Evolutionary conservation across 1,140 invertebrate species (phyloP).

Genomic region (Drosophila aff.): DNA sequence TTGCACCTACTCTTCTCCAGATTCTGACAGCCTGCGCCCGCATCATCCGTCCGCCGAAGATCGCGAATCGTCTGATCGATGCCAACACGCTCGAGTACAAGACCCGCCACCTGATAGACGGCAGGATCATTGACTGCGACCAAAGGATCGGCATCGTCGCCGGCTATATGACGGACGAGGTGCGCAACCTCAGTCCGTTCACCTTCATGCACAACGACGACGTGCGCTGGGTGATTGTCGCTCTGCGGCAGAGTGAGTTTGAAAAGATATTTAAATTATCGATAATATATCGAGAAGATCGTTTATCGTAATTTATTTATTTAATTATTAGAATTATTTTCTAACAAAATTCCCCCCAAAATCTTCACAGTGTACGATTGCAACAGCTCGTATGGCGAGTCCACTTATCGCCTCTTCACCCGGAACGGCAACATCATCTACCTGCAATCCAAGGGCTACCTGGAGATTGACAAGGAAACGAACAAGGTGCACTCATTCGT

Average conservation of each 20-base stretch:
- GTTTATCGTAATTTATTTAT: neutral
- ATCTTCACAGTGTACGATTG: constrained; percentile 91
- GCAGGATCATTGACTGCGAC: constrained; percentile 93
- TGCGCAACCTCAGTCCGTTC: constrained; percentile 92
- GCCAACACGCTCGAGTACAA: constrained; percentile 93
- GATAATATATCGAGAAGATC: neutral
- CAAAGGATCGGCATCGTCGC: constrained; percentile 93
- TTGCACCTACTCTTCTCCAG: constrained; percentile 47
- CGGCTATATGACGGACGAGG: constrained; percentile 93
- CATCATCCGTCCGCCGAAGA: constrained; percentile 88
- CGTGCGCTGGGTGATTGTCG: constrained; percentile 92
- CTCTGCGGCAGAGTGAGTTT: constrained; percentile 92
- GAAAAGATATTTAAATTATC: neutral
- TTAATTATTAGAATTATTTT: no score
- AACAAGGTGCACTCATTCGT: constrained; percentile 92
- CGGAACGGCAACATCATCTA: constrained; percentile 93
- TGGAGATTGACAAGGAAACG: constrained; percentile 90
- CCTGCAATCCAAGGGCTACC: constrained; percentile 90
- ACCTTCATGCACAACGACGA: constrained; percentile 95
- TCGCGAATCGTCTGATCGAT: constrained; percentile 90
- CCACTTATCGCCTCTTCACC: constrained; percentile 92
- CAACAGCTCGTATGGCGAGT: constrained; percentile 90
- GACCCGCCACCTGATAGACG: constrained; percentile 93
- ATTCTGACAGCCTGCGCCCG: constrained; percentile 90
- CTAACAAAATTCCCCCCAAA: constrained; percentile 17